Evolutionary conservation across 2,113 vertebrate species (phyloP), one percentile per base, ranked within the genome.

Genomic region (Strigops habroptila): DNA sequence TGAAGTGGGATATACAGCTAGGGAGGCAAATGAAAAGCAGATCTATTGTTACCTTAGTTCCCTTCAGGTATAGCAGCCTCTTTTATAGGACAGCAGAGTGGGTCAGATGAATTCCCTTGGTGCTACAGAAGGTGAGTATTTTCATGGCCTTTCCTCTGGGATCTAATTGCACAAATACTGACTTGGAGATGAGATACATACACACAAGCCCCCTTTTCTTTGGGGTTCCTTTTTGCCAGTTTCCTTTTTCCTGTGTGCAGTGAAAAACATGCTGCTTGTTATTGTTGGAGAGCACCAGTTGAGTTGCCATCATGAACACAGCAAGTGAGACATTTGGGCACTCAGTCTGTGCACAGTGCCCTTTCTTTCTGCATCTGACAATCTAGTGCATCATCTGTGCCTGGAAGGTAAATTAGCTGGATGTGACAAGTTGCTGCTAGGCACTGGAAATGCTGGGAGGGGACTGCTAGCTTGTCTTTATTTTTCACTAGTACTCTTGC

Each of bases 261-360:
- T 74, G 88, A 24, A 85, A 64, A 67, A 57, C 69, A 44, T 28
- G 16, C 5, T 46, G 62, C 24, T 88, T 7, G 1, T 11, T 4
- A 37, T 24, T 52, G 21, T 53, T 82, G 52, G 37, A 77, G 33
- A 81, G 37, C 41, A 59, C 24, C 9, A 48, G 16, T 4, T 96
- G 53, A 59, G 31, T 6, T 83, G 60, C 18, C 22, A 3, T 92
- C 55, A 22, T 31, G 18, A 31, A 28, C 9, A 46, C 63, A 39
- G 37, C n/a, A 33, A 81, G 19, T 0, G 13, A 37, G 60, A 14
- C 3, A 1, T 78, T 79, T 9, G 10, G 52, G 28, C 0, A 0
- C 41, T 82, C 1, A 1, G 18, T 41, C 52, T 71, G 27, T 64
- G 37, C 18, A n/a, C 0, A 0, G 18, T 31, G 28, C 28, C 41